Evolutionary conservation across 2,797 vertebrate species (phyloP), one percentile per base, ranked within the genome.

Genomic region (Betta splendens): DNA sequence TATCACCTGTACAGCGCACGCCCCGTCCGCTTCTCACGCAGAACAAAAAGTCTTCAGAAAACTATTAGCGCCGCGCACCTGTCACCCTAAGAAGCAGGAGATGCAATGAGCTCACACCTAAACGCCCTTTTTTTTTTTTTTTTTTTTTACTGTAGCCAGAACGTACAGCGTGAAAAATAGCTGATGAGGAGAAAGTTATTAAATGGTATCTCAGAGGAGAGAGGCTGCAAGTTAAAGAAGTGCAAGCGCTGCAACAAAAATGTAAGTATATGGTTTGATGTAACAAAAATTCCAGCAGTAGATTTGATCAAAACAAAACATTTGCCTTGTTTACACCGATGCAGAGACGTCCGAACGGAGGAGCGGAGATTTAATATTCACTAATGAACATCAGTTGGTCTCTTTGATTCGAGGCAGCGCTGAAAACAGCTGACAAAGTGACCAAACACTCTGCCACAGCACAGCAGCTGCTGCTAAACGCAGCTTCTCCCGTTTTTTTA

Each of bases 1-100:
- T 82, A 85, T 90, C 87, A 80, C 87, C 88, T 82, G 86, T 81
- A 87, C 85, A 53, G 73, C 74, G 80, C 82, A 87, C 85, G 80
- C 87, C 85, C 82, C 75, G 88, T 87, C 84, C 89, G 87, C 66
- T 74, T 84, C 77, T 69, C 83, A 75, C 47, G 70, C 85, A 89
- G 87, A 89, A 83, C 81, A 84, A 80, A 80, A 12, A 31, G 77
- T 54, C 64, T 76, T 74, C 73, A 45, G 63, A 72, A 35, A 88
- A 87, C 78, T 70, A 81, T 85, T 83, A 78, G 77, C 77, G 69
- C 79, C 61, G 79, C 81, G 78, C 81, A 79, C 85, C 82, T 83
- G 83, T 84, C 83, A 84, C 11, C 64, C 79, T 63, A 47, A 13
- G 57, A 8, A 10, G 26, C 46, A 54, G 69, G 26, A 77, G 68